Base-by-base conservation (phyloP, 2,888 invertebrate genomes). In the Chloroclystis v-ata region DNA sequence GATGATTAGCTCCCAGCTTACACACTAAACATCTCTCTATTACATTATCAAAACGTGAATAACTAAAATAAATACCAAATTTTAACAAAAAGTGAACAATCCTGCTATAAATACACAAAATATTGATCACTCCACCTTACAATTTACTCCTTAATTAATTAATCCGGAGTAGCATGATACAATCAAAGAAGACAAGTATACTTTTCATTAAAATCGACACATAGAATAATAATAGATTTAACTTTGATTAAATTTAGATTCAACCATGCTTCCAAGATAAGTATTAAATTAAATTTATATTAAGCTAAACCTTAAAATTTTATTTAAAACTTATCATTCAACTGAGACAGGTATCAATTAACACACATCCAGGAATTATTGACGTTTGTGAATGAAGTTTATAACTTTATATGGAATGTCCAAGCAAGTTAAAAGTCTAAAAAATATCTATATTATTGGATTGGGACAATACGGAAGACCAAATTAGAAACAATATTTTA, bases 31-130 rank as follows among this genome's bases (percentile, higher is more conserved):
- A 48, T 43, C 49, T 48, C 39, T 43, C 49, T 56, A 65, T 56
- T 60, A 64, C 58, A 66, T 56, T 63, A 56, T 59, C 52, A 45
- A 48, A 28, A 51, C 33, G 54, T 53, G 48, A 57, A 51, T 47
- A 55, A 57, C 44, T 54, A n/a, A 56, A 60, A 60, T 60, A 67
- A 63, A 66, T 65, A 65, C 56, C 54, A 61, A 62, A 61, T 56
- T 43, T 55, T 57, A 61, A 63, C 60, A 54, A 44, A 54, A 54
- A 43, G 37, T 52, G 53, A 58, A 58, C 58, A 58, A 58, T 57
- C 53, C 55, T 49, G 52, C 42, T 51, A 20, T 20, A 20, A 20
- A 4, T 40, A 47, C 24, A 43, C 26, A 52, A 45, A 32, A 37
- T 48, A 46, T 51, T 26, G 49, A 54, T 49, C 47, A 52, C 46